phyloP scores from a whole-genome alignment of 1,140 invertebrate species.

The Anadara kagoshimensis region DNA sequence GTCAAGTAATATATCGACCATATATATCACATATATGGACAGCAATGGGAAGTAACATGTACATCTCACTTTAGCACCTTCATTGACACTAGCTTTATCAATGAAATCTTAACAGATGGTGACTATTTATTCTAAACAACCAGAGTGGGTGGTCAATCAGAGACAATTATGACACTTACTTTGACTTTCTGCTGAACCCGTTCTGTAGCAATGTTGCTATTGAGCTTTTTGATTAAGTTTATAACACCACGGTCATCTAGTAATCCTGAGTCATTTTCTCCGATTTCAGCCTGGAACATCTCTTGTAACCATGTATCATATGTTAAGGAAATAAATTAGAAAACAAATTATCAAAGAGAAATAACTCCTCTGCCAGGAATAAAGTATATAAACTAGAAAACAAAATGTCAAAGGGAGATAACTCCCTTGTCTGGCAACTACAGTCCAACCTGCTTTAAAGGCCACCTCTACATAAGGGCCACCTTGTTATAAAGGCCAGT shows the following conservation, averaged over 20 bases:
- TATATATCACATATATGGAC: too few species aligned
- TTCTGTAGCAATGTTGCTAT: slow-evolving; percentile 74
- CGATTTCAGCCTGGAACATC: slow-evolving; percentile 76
- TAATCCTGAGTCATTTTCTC: slow-evolving; percentile 73
- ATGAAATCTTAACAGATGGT: too few species aligned
- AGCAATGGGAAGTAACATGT: too few species aligned
- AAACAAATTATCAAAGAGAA: too few species aligned
- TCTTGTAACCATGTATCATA: slow-evolving; percentile 76
- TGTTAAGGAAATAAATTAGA: slow-evolving; percentile 46
- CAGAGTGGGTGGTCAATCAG: not conserved
- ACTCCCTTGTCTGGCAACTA: not conserved
- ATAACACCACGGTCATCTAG: slow-evolving; percentile 77
- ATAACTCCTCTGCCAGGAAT: not conserved
- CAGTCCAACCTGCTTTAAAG: too few species aligned
- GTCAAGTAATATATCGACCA: too few species aligned
- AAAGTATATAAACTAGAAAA: slow-evolving; percentile 34
- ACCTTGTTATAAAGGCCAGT: too few species aligned
- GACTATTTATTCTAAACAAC: too few species aligned
- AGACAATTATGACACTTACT: slow-evolving; percentile 59
- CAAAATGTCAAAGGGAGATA: too few species aligned
- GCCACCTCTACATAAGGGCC: too few species aligned
- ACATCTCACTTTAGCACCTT: too few species aligned
- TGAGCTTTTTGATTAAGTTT: slow-evolving; percentile 76
- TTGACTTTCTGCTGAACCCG: slow-evolving; percentile 78
- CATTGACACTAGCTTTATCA: too few species aligned